These are phyloP conservation scores for Cephalotes varians DNA, from an alignment of 2,888 invertebrate genomes.

Conservation along the genomic window DNA sequence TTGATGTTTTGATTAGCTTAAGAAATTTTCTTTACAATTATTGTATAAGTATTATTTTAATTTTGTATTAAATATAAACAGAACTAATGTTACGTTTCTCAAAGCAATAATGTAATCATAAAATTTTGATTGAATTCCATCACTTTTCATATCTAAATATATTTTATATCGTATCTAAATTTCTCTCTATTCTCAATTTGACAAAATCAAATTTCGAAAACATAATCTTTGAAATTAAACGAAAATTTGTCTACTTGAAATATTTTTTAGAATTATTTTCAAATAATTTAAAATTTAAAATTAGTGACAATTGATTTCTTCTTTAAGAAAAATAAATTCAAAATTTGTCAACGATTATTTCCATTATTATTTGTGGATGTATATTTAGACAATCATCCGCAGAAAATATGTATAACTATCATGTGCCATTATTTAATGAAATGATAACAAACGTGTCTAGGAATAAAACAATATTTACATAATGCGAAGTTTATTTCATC, in stretches of 20 bases:
- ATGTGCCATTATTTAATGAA: slow-evolving; percentile 8
- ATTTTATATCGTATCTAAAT: too few species aligned
- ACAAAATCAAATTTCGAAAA: background rate
- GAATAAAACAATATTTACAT: slow-evolving; percentile 11
- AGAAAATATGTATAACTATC: background rate
- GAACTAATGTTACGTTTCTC: background rate
- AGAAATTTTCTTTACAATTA: background rate
- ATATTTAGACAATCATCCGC: background rate
- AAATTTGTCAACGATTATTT: background rate
- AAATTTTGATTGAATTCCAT: background rate
- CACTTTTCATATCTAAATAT: background rate
- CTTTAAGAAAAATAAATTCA: background rate
- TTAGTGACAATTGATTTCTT: background rate
- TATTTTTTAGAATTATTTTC: background rate
- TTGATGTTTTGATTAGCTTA: background rate
- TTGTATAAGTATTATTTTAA: background rate
- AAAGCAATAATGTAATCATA: background rate
- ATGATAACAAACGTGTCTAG: slow-evolving; percentile 11
- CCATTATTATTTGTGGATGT: background rate
- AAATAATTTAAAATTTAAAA: background rate
- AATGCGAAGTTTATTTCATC: background rate
- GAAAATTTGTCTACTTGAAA: background rate
- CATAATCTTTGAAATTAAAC: background rate
- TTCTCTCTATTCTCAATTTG: background rate
- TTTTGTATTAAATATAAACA: background rate